phyloP scores from a whole-genome alignment of 2,113 vertebrate species.

The Larimichthys polyactis region DNA sequence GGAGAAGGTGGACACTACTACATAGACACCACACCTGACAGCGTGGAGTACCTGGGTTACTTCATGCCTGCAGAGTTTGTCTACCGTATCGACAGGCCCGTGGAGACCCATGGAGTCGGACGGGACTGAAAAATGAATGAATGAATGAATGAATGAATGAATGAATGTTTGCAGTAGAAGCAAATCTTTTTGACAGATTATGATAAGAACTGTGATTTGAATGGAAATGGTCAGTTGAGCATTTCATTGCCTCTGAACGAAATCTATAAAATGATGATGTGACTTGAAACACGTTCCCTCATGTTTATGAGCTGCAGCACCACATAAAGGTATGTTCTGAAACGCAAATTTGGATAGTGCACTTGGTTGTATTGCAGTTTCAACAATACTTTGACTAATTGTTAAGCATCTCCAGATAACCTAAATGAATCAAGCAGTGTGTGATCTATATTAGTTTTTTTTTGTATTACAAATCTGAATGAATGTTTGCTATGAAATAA shows the following conservation, averaged over 20 bases:
- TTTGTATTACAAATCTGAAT: neutral
- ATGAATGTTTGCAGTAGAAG: neutral
- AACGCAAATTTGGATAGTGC: too few relatives aligned
- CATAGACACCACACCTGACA: constrained; percentile 92
- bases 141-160: neutral
- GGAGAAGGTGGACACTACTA: constrained; percentile 98
- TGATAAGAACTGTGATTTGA: too few relatives aligned
- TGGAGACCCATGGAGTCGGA: constrained; percentile 87
- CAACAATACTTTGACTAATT: too few relatives aligned
- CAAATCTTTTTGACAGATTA: too few relatives aligned
- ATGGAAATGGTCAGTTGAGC: too few relatives aligned
- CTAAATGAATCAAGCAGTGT: neutral
- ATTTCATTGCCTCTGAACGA: too few relatives aligned
- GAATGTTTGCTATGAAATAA: neutral
- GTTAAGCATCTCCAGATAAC: too few relatives aligned
- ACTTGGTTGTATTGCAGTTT: too few relatives aligned
- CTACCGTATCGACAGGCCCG: constrained; percentile 93
- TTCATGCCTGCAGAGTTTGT: constrained; percentile 91
- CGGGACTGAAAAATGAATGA: constrained; percentile 81
- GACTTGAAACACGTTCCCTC: too few relatives aligned
- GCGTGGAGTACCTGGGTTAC: constrained; percentile 92
- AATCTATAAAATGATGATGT: too few relatives aligned
- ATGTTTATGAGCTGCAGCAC: too few relatives aligned
- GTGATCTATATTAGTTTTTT: neutral
- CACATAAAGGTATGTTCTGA: too few relatives aligned